Evolutionary conservation across 1,140 invertebrate genomes (phyloP).

Genomic region (Cydia splendana): DNA sequence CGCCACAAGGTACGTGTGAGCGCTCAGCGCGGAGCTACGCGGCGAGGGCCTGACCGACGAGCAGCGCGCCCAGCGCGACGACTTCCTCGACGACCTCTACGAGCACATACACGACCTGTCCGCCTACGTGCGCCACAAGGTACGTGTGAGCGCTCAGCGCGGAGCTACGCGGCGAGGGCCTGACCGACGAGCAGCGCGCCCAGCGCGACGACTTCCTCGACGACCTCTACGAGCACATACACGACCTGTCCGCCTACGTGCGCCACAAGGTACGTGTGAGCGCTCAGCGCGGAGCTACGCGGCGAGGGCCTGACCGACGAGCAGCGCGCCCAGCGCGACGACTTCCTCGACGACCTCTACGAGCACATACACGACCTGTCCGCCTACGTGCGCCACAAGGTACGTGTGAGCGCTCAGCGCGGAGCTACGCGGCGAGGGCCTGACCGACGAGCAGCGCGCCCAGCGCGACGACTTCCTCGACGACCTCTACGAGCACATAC

Average conservation of each 20-base stretch:
- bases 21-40: conserved; percentile 85
- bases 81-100: conserved; percentile 86
- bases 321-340: conserved; percentile 85
- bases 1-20: conserved; percentile 83
- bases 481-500: conserved; percentile 88
- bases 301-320: conserved; percentile 86
- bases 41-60: conserved; percentile 86
- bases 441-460: too few relatives aligned
- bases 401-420: conserved; percentile 67
- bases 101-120: conserved; percentile 92
- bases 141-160: conserved; percentile 81
- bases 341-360: conserved; percentile 86
- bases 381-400: conserved; percentile 90
- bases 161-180: conserved; percentile 85
- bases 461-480: conserved; percentile 86
- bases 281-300: conserved; percentile 85
- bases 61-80: conserved; percentile 85
- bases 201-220: conserved; percentile 87
- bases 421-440: too few relatives aligned
- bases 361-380: conserved; percentile 92
- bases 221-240: conserved; percentile 88
- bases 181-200: conserved; percentile 85
- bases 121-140: conserved; percentile 90
- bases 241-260: conserved; percentile 91
- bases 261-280: conserved; percentile 83